Percentiles rank a stretch among this genome's conserved stretches.
Evolutionary conservation across 1,140 invertebrate species (phyloP).

Genomic region (Euura saliciscinereae): DNA sequence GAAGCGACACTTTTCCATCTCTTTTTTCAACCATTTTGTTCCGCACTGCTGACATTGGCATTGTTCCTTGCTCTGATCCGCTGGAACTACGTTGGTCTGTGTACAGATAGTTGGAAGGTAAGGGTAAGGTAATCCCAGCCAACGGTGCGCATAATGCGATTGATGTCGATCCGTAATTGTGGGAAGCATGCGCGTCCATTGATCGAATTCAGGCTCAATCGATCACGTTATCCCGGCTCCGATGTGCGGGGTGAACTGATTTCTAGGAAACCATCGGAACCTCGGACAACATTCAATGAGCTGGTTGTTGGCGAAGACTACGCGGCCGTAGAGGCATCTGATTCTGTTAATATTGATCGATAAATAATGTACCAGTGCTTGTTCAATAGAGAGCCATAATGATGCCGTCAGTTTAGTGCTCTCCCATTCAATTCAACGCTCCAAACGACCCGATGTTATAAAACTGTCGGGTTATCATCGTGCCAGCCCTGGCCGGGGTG

Average conservation of each 20-base stretch:
- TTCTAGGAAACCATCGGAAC: not conserved
- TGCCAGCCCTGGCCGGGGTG: too few relatives aligned
- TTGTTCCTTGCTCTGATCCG: too few relatives aligned
- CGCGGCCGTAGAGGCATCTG: not conserved
- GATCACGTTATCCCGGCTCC: not conserved
- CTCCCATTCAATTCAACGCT: too few relatives aligned
- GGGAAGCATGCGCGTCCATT: not conserved
- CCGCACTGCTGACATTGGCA: too few relatives aligned
- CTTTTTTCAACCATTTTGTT: too few relatives aligned
- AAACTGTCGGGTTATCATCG: too few relatives aligned
- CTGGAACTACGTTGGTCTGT: too few relatives aligned
- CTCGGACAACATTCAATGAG: too few relatives aligned
- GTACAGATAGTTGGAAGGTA: too few relatives aligned
- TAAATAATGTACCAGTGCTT: not conserved
- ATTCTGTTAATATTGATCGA: constrained; percentile 7
- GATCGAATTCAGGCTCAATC: not conserved
- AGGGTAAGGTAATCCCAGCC: not conserved
- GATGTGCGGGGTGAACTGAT: constrained; percentile 3
- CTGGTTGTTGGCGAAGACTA: not conserved
- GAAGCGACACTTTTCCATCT: too few relatives aligned
- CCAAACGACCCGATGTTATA: too few relatives aligned
- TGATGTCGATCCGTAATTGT: not conserved
- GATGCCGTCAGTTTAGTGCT: not conserved
- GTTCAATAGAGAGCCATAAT: not conserved
- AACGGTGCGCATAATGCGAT: not conserved